Percentiles rank a stretch among this genome's conserved stretches.
phyloP scores from a whole-genome alignment of 2,888 invertebrate species.

The Bimastos eiseni region DNA sequence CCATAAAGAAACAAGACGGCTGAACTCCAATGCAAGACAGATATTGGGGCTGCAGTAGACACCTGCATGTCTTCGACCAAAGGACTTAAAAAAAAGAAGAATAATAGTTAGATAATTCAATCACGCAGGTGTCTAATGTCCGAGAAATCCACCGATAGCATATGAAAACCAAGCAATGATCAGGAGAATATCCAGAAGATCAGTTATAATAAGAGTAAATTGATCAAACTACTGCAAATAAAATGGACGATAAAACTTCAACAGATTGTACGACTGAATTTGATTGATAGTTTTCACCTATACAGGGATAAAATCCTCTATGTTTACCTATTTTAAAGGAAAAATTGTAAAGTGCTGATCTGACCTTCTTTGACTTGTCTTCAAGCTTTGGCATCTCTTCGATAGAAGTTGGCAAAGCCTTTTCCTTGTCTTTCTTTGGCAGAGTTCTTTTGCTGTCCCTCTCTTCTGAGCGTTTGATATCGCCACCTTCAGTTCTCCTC shows the following conservation, averaged over 20 bases:
- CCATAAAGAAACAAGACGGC: no score
- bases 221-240: neutral
- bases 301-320: neutral
- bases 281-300: neutral
- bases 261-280: neutral
- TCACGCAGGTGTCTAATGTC: no score
- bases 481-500: neutral
- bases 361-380: conserved; percentile 50
- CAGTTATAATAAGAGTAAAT: no score
- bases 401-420: conserved; percentile 52
- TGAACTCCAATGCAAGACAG: no score
- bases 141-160: no score
- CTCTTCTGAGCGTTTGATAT: neutral
- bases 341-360: conserved; percentile 22
- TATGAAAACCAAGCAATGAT: no score
- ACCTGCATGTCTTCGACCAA: no score
- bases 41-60: no score
- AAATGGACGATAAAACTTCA: neutral
- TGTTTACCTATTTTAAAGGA: neutral
- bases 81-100: no score
- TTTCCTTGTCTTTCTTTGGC: conserved; percentile 46
- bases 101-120: no score
- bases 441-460: neutral
- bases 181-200: no score
- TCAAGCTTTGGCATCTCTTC: conserved; percentile 60